Conservation (phyloP, 2,113 vertebrate species). For the Leucosticte australis region DNA sequence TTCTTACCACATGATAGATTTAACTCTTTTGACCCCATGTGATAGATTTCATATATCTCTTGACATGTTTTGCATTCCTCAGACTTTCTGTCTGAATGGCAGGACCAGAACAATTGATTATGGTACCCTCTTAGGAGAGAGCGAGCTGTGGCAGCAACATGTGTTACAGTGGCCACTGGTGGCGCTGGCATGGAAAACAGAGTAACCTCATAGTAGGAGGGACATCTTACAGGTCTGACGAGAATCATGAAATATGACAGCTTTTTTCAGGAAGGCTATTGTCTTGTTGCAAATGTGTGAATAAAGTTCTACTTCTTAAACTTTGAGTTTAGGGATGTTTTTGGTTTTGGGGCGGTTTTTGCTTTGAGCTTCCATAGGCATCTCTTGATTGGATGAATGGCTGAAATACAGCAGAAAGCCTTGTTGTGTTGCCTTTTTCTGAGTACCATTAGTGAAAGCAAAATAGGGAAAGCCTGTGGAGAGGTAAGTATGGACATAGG, state of each 20-base stretch:
- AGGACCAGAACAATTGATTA: not conserved
- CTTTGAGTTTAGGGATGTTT: not conserved
- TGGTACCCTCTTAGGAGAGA: not conserved
- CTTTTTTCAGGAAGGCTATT: not conserved
- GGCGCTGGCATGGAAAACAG: not conserved
- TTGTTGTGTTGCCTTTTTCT: not conserved
- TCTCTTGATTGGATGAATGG: not conserved
- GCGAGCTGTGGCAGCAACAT: not conserved
- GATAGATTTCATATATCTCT: not conserved
- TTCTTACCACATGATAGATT: not conserved
- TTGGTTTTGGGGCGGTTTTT: not conserved
- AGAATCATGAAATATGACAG: not conserved
- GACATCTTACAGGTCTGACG: not conserved
- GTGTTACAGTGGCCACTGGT: not conserved
- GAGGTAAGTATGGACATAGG: not conserved
- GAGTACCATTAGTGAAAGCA: not conserved
- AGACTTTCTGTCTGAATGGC: not conserved
- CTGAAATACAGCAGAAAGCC: not conserved
- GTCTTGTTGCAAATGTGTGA: not conserved
- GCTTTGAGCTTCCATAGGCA: not conserved
- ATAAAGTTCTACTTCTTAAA: conserved; percentile 39
- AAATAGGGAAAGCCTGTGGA: not conserved
- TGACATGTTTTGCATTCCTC: not conserved
- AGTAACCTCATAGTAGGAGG: too few relatives aligned
- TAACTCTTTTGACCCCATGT: not conserved